Evolutionary conservation across 2,113 vertebrate species (phyloP).

Genomic region (Anolis carolinensis): DNA sequence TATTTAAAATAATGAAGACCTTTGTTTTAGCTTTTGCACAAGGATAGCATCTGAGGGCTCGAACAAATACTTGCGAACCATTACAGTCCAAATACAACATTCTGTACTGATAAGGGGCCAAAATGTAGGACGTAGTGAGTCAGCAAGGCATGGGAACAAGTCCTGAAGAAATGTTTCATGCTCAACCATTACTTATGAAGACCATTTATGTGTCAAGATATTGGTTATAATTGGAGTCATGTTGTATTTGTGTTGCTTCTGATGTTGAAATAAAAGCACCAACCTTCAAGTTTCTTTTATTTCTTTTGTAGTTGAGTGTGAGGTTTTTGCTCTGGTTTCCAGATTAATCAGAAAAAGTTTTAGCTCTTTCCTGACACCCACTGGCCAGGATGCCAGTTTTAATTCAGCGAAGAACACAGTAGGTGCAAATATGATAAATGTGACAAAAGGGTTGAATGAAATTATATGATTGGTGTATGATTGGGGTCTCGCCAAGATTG

Average conservation of each 20-base stretch:
- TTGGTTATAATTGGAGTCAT: constrained; percentile 5
- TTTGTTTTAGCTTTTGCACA: neutral
- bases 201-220: neutral
- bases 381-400: neutral
- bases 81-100: neutral
- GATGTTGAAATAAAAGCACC: constrained; percentile 11
- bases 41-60: neutral
- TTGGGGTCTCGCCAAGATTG: too few species aligned
- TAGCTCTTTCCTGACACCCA: neutral
- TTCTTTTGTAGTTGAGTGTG: neutral
- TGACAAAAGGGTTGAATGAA: too few species aligned
- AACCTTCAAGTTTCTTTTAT: neutral
- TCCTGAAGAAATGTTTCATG: neutral
- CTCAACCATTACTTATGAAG: neutral
- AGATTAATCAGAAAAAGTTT: neutral
- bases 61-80: neutral
- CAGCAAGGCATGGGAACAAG: neutral
- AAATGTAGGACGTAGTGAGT: neutral
- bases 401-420: neutral
- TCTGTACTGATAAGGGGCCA: neutral
- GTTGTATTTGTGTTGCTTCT: constrained; percentile 19
- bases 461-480: too few species aligned
- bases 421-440: neutral
- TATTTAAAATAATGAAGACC: neutral
- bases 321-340: neutral